Percentiles rank a stretch among this genome's conserved stretches.
Conservation (phyloP, 2,113 vertebrate species). For the Chrysemys picta region DNA sequence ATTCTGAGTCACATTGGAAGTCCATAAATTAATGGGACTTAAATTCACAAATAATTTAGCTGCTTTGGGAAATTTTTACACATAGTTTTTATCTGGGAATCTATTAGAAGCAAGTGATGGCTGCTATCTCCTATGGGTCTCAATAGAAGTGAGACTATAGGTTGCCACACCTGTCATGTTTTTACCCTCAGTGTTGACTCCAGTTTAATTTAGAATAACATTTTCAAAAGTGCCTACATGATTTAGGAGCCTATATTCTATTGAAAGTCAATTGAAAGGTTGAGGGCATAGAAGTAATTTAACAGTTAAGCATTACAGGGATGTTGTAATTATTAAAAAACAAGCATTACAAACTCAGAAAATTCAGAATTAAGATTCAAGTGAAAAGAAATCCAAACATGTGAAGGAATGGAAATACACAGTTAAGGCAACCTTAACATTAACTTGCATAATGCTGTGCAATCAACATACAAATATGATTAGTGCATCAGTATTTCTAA, state of each 20-base stretch:
- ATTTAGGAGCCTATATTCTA: not conserved
- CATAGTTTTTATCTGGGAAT: constrained; percentile 25
- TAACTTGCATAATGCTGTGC: not conserved
- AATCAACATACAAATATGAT: not conserved
- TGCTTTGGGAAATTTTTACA: constrained; percentile 11
- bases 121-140: constrained; percentile 6
- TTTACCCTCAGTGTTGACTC: not conserved
- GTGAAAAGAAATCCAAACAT: not conserved
- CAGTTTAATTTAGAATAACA: not conserved
- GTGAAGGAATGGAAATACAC: not conserved
- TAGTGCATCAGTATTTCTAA: not conserved
- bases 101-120: not conserved
- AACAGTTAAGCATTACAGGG: not conserved
- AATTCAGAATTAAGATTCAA: not conserved
- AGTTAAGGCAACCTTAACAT: not conserved
- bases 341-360: not conserved
- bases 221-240: not conserved
- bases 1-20: not conserved
- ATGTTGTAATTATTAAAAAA: not conserved
- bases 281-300: not conserved
- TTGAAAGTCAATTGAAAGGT: not conserved
- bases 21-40: not conserved
- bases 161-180: not conserved
- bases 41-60: not conserved
- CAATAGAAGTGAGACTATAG: not conserved